Evolutionary conservation across 2,888 invertebrate genomes (phyloP), one percentile per base, ranked within the genome.

Genomic region (Amiota communis): DNA sequence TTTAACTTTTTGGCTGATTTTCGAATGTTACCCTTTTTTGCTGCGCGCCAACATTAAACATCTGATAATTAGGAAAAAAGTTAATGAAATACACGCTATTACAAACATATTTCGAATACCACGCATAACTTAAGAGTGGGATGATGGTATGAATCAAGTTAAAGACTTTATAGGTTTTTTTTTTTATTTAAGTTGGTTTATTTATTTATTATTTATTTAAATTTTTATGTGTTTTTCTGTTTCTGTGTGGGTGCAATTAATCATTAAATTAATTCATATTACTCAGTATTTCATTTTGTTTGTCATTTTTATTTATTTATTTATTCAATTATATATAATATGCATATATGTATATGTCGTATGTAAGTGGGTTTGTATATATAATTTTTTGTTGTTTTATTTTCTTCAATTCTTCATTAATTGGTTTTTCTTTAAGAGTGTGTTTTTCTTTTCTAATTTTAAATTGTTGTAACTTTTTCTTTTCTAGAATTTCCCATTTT

Each of bases 181-280:
- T 2, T 53, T 57, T 47, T 64, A 15, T 56, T 72, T 65, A 72
- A 72, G 53, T 56, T 64, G 20, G 65, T 78, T 76, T 78, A 79
- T 82, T 83, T 81, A 80, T 81, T 36, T 36, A 36, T 86, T 78
- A 77, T 80, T 83, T 84, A 82, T 86, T 87, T 83, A 86, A 83
- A 84, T 85, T 86, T 85, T 86, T 84, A 86, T 86, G 86, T 87
- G 85, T 88, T 78, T 88, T 78, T 84, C 17, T 68, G 81, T 76
- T 79, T 13, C 17, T 67, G 47, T 36, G 36, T 82, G 83, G 87
- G 87, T 87, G 87, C 87, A 87, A 86, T 87, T 88, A 88, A 87
- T 87, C 87, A 85, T 86, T 87, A 86, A 88, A 86, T 86, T 86
- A 86, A 84, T 86, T 86, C 23, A 63, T 49, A 20, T 67, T 59